Evolutionary conservation across 2,888 invertebrate species (phyloP).

Genomic region (Eurois occulta): DNA sequence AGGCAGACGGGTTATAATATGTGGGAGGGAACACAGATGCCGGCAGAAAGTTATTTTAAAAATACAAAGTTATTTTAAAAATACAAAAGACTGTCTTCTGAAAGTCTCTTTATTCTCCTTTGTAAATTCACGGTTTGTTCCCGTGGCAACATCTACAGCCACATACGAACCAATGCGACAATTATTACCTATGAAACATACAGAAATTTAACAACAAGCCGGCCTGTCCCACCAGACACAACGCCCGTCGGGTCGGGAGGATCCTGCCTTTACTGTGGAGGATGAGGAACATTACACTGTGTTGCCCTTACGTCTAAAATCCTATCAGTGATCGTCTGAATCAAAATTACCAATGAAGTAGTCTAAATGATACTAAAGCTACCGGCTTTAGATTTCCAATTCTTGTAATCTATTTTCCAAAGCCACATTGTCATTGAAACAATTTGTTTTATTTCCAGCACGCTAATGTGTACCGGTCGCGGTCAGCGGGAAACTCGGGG

Average conservation of each 20-base stretch:
- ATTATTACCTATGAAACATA: neutral
- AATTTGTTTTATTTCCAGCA: slow-evolving; percentile 76
- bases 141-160: neutral
- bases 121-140: neutral
- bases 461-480: slow-evolving; percentile 85
- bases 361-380: neutral
- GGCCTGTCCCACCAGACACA: neutral
- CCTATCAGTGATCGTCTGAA: neutral
- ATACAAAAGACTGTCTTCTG: neutral
- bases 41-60: too few species aligned
- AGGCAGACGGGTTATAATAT: too few species aligned
- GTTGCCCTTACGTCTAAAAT: neutral
- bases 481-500: slow-evolving; percentile 82
- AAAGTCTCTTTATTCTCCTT: neutral
- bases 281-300: neutral
- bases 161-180: neutral
- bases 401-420: neutral
- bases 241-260: neutral
- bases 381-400: neutral
- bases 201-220: neutral
- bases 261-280: neutral
- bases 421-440: neutral
- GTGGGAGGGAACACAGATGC: too few species aligned
- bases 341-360: neutral
- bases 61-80: too few species aligned